Conservation (phyloP, 2,888 invertebrate genomes). For the Ischnura elegans region DNA sequence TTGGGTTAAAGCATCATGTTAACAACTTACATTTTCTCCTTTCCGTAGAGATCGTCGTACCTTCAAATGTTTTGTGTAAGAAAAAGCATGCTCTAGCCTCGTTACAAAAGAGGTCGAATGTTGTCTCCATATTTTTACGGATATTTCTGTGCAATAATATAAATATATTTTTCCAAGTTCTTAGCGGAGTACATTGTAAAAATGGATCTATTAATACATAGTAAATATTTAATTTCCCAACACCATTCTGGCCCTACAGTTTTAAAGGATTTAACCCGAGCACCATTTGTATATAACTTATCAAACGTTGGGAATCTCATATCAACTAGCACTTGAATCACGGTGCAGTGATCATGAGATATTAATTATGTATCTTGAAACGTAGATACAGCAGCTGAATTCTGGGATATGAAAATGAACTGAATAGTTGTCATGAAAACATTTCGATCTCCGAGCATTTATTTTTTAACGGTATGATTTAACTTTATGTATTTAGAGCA, state of each 20-base stretch:
- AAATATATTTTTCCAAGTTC: not conserved
- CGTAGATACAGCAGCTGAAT: too few species aligned
- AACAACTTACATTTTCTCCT: not conserved
- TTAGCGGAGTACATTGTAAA: not conserved
- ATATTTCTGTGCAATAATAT: not conserved
- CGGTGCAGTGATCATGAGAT: too few species aligned
- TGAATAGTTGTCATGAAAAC: too few species aligned
- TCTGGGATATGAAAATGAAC: too few species aligned
- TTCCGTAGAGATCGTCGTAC: not conserved
- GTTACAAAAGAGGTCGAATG: not conserved
- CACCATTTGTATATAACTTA: too few species aligned
- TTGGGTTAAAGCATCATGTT: not conserved
- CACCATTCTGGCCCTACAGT: too few species aligned
- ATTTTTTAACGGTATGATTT: too few species aligned
- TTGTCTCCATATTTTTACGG: not conserved
- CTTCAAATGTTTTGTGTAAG: not conserved
- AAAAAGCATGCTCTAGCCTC: not conserved
- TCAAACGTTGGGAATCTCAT: too few species aligned
- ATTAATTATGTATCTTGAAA: too few species aligned
- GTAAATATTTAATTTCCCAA: not conserved
- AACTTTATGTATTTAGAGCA: too few species aligned
- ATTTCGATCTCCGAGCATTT: too few species aligned
- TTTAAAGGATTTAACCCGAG: not conserved
- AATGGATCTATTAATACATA: not conserved
- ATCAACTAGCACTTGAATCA: too few species aligned